Evolutionary conservation across 2,113 vertebrate species (phyloP), one percentile per base, ranked within the genome.

Genomic region (Alethe castanea): DNA sequence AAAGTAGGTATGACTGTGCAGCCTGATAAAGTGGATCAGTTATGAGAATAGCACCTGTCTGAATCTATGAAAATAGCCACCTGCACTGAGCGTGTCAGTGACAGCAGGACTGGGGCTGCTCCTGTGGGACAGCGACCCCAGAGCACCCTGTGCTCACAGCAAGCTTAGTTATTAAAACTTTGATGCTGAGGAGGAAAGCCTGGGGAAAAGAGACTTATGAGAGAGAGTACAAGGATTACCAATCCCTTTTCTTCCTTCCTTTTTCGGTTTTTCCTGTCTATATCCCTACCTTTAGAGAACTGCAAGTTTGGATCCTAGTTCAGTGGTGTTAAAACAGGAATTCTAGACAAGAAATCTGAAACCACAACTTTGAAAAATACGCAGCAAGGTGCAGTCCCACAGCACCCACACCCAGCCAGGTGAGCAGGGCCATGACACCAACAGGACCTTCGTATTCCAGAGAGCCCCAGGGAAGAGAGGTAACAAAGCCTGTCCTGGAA

Each of bases 71-170:
- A n/a, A 82, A 36, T 3, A 86, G 76, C 7, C 3, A 5, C 10
- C 31, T 26, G 17, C 42, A 61, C 17, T 5, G 0, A 33, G 17
- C 2, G 6, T 2, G 4, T 23, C 31, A n/a, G 19, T 38, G 28
- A 81, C 44, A 36, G 24, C 28, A 59, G 48, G 22, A 40, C 20
- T 9, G 35, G 44, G 40, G 56, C 65, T 65, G 54, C 24, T 71
- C 26, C 33, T 6, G 19, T 1, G 2, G 66, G 14, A 65, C 50
- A 20, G 56, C 0, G 4, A 14, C 5, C 22, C 0, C 0, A 35
- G 65, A 77, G 69, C 20, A 52, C 45, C 73, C 17, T 0, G 1
- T 0, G 9, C 28, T 69, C 45, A 11, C 72, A 20, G 1, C 38
- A 66, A 85, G 56, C 62, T 90, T 72, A 59, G 38, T 79, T 79